These are phyloP conservation scores for Magallana nippona DNA, from an alignment of 2,888 invertebrate species.

Conservation along the genomic window DNA sequence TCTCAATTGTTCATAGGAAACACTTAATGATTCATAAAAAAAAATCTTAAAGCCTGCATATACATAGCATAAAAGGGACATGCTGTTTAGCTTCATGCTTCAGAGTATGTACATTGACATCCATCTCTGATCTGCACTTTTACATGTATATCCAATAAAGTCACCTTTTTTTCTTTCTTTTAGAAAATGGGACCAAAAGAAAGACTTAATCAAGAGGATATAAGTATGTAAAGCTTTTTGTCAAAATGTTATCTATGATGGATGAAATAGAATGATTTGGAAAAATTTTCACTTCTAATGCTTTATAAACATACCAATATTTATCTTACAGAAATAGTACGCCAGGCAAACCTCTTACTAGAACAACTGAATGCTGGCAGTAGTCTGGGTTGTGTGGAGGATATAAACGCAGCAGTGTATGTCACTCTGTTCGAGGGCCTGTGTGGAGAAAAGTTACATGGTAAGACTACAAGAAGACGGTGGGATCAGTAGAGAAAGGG, in stretches of 20 bases:
- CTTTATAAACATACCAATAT: neutral
- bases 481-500: neutral
- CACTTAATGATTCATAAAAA: too few relatives aligned
- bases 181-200: conserved; percentile 28
- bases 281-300: neutral
- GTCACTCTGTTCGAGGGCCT: conserved; percentile 78
- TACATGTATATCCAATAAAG: neutral
- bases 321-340: conserved; percentile 65
- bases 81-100: too few relatives aligned
- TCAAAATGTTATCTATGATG: too few relatives aligned
- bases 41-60: too few relatives aligned
- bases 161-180: neutral
- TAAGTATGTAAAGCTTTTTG: neutral
- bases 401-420: conserved; percentile 74
- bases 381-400: conserved; percentile 64
- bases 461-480: conserved; percentile 57
- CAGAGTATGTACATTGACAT: too few relatives aligned
- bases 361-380: conserved; percentile 72
- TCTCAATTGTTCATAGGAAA: too few relatives aligned
- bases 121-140: too few relatives aligned
- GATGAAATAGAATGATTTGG: neutral
- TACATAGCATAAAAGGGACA: too few relatives aligned
- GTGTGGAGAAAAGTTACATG: conserved; percentile 75
- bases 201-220: neutral
- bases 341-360: conserved; percentile 73